phyloP scores from a whole-genome alignment of 2,113 vertebrate genomes.

The Rhea americana region DNA sequence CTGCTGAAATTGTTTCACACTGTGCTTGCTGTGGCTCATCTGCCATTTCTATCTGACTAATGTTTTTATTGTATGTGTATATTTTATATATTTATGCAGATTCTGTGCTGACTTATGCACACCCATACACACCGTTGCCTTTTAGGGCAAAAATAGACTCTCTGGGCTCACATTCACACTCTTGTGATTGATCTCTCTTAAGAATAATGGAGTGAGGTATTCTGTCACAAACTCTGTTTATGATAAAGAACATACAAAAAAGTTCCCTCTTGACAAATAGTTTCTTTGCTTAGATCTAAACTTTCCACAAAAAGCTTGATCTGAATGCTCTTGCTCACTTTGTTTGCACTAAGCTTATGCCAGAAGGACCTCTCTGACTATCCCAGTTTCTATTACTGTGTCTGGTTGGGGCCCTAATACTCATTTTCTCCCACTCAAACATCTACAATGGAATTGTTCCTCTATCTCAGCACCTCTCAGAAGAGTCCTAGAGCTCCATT shows the following conservation, averaged over 20 bases:
- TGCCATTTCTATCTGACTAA: conserved; percentile 41
- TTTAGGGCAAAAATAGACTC: neutral
- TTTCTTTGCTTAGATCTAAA: neutral
- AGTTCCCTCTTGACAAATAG: neutral
- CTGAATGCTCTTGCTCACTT: neutral
- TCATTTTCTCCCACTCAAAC: neutral
- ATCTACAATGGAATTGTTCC: neutral
- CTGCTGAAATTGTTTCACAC: conserved; percentile 62
- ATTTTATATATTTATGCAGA: conserved; percentile 27
- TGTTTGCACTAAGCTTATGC: neutral
- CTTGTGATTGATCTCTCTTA: neutral
- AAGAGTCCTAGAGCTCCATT: neutral
- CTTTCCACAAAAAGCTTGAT: neutral
- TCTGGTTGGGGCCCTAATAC: neutral
- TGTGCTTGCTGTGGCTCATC: conserved; percentile 40
- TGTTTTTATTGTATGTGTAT: conserved; percentile 13
- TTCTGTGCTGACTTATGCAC: neutral
- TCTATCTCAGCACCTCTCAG: neutral
- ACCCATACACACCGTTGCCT: neutral
- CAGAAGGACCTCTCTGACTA: neutral
- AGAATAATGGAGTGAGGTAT: neutral
- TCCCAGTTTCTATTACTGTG: neutral
- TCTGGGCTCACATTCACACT: neutral
- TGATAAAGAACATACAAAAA: neutral
- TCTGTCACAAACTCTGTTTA: neutral